These are phyloP conservation scores for Centropyge bicolor DNA, from an alignment of 2,797 vertebrate species.

Conservation along the genomic window DNA sequence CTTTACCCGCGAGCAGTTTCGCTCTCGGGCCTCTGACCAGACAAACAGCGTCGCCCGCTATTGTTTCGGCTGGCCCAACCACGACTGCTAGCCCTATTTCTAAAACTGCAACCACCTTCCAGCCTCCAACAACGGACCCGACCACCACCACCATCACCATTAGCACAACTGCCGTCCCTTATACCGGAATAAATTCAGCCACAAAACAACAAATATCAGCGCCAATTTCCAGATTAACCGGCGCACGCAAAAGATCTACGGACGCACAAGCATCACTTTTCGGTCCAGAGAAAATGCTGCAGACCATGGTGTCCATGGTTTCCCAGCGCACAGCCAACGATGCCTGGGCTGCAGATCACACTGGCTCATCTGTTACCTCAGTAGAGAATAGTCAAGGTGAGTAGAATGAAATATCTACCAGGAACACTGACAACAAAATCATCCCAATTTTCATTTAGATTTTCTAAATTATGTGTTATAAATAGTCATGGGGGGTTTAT, in stretches of 20 bases:
- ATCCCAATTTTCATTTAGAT: too few species aligned
- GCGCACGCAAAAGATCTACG: conserved; percentile 69
- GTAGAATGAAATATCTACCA: conserved; percentile 24
- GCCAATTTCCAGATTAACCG: conserved; percentile 44
- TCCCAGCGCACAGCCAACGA: conserved; percentile 77
- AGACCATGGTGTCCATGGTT: conserved; percentile 79
- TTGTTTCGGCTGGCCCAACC: conserved; percentile 49
- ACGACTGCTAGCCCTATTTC: conserved; percentile 24
- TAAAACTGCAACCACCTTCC: conserved; percentile 56
- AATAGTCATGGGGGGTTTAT: neutral
- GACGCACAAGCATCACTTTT: conserved; percentile 70
- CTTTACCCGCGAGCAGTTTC: conserved; percentile 56
- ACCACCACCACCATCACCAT: conserved; percentile 27
- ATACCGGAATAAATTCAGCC: conserved; percentile 37
- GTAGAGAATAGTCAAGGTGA: conserved; percentile 82
- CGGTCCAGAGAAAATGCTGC: conserved; percentile 76
- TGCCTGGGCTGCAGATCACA: conserved; percentile 75
- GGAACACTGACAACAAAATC: neutral
- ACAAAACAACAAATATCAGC: conserved; percentile 43
- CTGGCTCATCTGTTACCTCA: conserved; percentile 67
- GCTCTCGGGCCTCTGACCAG: conserved; percentile 61
- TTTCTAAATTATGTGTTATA: neutral
- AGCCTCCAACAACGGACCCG: conserved; percentile 63
- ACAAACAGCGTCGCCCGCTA: conserved; percentile 63
- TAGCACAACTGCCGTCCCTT: conserved; percentile 22